Conservation (phyloP, 2,888 invertebrate genomes). For the Gymnocheta viridis region DNA sequence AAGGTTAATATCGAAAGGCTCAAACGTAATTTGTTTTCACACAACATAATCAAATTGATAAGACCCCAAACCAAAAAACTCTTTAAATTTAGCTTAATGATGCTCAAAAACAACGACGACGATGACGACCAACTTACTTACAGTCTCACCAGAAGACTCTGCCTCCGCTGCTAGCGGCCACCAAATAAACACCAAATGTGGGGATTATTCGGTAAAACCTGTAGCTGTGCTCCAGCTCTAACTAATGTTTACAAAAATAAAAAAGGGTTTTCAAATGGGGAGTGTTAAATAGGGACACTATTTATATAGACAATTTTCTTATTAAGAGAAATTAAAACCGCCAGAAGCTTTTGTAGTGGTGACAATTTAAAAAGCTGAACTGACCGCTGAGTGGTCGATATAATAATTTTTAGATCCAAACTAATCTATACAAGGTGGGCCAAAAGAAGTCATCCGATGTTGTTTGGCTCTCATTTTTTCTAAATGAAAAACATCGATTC, state of each 20-base stretch:
- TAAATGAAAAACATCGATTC: too few species aligned
- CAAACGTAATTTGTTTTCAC: constrained; percentile 82
- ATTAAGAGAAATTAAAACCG: neutral
- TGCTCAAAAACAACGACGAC: constrained; percentile 76
- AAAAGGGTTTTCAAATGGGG: neutral
- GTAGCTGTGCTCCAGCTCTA: constrained; percentile 41
- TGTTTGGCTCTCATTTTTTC: too few species aligned
- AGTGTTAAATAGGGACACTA: constrained; percentile 33
- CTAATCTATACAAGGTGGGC: too few species aligned
- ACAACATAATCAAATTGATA: constrained; percentile 82
- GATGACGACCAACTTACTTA: neutral
- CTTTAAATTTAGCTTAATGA: constrained; percentile 82
- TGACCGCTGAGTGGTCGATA: too few species aligned
- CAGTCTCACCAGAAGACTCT: constrained; percentile 12
- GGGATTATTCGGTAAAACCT: constrained; percentile 43
- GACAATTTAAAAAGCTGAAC: too few species aligned
- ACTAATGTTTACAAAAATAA: constrained; percentile 24
- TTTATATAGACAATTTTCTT: neutral
- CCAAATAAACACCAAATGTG: constrained; percentile 50
- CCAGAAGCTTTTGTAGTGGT: neutral
- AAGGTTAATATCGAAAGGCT: constrained; percentile 75
- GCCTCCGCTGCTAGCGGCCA: constrained; percentile 54
- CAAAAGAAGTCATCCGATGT: too few species aligned
- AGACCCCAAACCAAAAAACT: constrained; percentile 79
- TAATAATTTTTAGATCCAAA: too few species aligned